Evolutionary conservation across 30 jellyfish, hydroid and myxozoan genomes (phyloP).

Genomic region (Haliclystus octoradiatus): DNA sequence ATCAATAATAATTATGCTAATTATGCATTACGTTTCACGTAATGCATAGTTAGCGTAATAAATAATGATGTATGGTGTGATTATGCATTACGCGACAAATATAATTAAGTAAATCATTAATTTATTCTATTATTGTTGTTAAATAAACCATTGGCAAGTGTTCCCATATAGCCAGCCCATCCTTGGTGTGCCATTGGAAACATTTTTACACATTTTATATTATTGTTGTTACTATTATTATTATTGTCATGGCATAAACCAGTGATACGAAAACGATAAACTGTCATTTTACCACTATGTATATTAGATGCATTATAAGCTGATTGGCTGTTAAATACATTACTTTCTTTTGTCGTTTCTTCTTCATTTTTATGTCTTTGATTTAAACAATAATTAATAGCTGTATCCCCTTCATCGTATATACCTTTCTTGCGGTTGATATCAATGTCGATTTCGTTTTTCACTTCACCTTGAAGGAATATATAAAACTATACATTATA

Average conservation of each 20-base stretch:
- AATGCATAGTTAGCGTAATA: too few relatives aligned
- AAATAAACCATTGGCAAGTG: constrained; percentile 69
- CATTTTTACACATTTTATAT: constrained; percentile 56
- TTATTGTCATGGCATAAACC: constrained; percentile 55
- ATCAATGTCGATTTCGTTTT: constrained; percentile 24
- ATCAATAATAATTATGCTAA: too few relatives aligned
- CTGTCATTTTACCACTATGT: constrained; percentile 66
- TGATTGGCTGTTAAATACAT: constrained; percentile 46
- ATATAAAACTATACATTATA: background rate
- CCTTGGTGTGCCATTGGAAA: constrained; percentile 84
- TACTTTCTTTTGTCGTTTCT: constrained; percentile 1
- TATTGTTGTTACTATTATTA: background rate
- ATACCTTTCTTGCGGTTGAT: constrained; percentile 37
- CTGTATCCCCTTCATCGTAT: constrained; percentile 92
- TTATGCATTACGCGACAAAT: too few relatives aligned
- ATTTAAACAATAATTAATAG: constrained; percentile 69
- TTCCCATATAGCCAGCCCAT: constrained; percentile 98
- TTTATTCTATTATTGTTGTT: constrained; percentile 5
- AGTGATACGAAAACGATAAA: constrained; percentile 60
- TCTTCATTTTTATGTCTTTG: constrained; percentile 26
- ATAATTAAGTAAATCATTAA: too few relatives aligned
- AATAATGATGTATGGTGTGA: too few relatives aligned
- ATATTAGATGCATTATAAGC: constrained; percentile 46
- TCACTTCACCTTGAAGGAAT: constrained; percentile 37
- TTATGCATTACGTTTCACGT: too few relatives aligned